Base-by-base conservation (phyloP, 2,113 vertebrate species). In the Cichladusa arquata region DNA sequence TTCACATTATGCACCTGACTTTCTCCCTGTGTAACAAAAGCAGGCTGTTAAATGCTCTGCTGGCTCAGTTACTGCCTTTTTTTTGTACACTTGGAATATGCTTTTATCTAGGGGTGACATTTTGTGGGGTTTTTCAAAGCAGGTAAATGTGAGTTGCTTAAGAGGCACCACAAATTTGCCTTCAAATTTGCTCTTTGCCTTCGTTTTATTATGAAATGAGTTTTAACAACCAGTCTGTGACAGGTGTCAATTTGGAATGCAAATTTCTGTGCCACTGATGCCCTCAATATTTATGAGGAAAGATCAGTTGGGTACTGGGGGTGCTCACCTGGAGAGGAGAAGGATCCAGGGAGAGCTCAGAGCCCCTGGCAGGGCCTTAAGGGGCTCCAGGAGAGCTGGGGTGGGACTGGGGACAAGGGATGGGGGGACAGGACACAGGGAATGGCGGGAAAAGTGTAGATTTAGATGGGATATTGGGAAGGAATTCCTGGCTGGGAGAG, bases 381-480 rank as follows among this genome's bases (percentile, higher is more conserved):
- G 69, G 38, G 28, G 44, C 51, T 88, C 15, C 60, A 51, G 61
- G 69, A 73, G 60, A 81, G 77, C 44, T 81, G 69, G 0, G 58
- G 69, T 45, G 53, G 67, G 77, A 6, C 51, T 65, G 26, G 18
- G 58, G 69, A 51, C 51, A 81, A 24, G 67, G 0, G 7, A 0
- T 19, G 60, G 8, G 57, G 33, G 58, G 51, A 51, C 77, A 88
- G 67, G 8, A 66, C 60, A 8, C 69, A 51, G 38, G 69, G 60
- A 60, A 53, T 11, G 38, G 3, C 2, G 50, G 31, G 1, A n/a
- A 66, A 9, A 19, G 5, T 11, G 2, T 0, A 0, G 25, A 8
- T 29, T 25, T 11, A 31, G 40, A 0, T 86, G 50, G 53, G 54
- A 74, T 6, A 1, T 8, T 38, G 53, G 12, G 77, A 0, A n/a